Evolutionary conservation across 2,113 vertebrate genomes (phyloP), one percentile per base, ranked within the genome.

Genomic region (Tauraco erythrolophus): DNA sequence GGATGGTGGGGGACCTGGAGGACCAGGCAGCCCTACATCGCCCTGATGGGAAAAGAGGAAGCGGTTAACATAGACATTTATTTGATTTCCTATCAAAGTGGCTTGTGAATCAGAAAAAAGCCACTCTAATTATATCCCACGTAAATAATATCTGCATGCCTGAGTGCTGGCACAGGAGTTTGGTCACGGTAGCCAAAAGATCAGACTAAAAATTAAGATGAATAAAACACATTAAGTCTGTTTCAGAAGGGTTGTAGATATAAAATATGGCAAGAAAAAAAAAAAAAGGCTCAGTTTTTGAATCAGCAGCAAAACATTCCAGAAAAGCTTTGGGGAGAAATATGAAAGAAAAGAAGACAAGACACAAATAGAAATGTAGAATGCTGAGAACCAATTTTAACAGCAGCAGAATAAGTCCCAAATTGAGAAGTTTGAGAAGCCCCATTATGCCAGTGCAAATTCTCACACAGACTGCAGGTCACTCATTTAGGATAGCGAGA

Each of bases 1-100:
- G 94, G 98, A 98, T 96, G 98, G 98, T 81, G 99, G 98, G 68
- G 98, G 98, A 96, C 99, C 99, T 50, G 99, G 98, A 89, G 98
- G 98, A 25, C 99, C 99, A 37, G 98, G 98, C 74, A 97, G 97
- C 37, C 99, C 99, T 92, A 99, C 98, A 89, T 99, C 99, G 7
- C 99, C 99, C 99, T 99, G 97, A 91, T 60, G 54, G 95, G n/a
- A 96, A 93, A 69, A 96, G 80, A 84, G 2, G 18, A 62, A 90
- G 53, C 23, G 37, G 80, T 51, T 54, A 87, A 75, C 10, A 35
- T 10, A 53, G 23, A 22, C 21, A 95, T 8, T 35, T 5, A 1
- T 28, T 62, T 66, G 33, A 78, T 51, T 84, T 80, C 74, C 48
- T 64, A 21, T 24, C 14, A 45, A 84, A 90, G n/a, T 61, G 33